These are phyloP conservation scores for Drosophila virilis DNA, from an alignment of 1,140 invertebrate genomes.

Conservation along the genomic window DNA sequence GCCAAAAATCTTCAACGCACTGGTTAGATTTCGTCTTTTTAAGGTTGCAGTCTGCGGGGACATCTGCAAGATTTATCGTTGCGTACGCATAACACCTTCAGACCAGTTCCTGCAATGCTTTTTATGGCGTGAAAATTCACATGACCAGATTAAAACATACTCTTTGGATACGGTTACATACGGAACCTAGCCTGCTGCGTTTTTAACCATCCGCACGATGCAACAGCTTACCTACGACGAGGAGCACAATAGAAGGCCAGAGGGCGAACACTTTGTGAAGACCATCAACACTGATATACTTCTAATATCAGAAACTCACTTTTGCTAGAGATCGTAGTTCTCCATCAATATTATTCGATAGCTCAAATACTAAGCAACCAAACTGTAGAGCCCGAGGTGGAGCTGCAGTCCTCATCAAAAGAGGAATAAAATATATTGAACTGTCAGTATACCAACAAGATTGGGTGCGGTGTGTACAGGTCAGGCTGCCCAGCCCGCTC, in stretches of 20 bases:
- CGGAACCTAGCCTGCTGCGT: constrained; percentile 59
- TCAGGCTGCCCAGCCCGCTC: no score
- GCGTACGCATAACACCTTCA: constrained; percentile 10
- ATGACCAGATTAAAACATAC: constrained; percentile 28
- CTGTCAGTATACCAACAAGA: no score
- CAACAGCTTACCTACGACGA: neutral
- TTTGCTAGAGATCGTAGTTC: no score
- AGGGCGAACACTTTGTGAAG: no score
- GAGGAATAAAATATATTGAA: no score
- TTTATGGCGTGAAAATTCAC: neutral
- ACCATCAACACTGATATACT: no score
- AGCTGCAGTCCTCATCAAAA: no score
- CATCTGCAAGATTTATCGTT: constrained; percentile 51
- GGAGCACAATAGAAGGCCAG: constrained; percentile 12
- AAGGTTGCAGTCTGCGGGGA: constrained; percentile 19
- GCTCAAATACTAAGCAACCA: no score
- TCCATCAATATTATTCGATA: no score
- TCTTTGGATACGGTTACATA: constrained; percentile 66
- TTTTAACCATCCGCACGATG: constrained; percentile 50
- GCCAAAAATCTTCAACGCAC: constrained; percentile 57
- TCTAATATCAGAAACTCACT: no score
- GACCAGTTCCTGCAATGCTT: constrained; percentile 1
- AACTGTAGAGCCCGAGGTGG: no score
- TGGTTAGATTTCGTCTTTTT: constrained; percentile 79
- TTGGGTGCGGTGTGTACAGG: no score